A percentile compares a stretch with the other conserved stretches of the same genome.
Evolutionary conservation across 2,113 vertebrate species (phyloP).

Genomic region (Megaceryle torquata): DNA sequence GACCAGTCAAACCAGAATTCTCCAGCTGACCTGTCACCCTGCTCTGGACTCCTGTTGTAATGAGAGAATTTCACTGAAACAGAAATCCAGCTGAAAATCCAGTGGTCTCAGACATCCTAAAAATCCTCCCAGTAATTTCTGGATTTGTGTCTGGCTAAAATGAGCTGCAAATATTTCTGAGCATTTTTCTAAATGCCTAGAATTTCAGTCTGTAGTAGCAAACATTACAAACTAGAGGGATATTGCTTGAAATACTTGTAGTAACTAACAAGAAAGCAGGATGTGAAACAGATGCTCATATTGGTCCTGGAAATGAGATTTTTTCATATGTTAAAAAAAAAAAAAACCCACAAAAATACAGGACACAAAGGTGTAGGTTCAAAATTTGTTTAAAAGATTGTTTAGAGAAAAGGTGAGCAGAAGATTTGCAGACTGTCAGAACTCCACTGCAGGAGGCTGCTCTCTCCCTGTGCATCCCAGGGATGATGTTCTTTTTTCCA

Average conservation of each 20-base stretch:
- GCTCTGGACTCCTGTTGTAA: neutral
- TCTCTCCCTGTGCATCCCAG: too few species aligned
- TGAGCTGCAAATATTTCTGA: neutral
- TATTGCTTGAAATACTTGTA: neutral
- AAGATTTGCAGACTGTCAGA: too few species aligned
- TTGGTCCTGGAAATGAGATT: neutral
- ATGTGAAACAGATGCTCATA: neutral
- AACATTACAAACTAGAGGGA: neutral
- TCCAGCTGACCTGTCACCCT: neutral
- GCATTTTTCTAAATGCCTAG: neutral
- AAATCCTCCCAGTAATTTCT: neutral
- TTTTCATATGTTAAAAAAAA: too few species aligned
- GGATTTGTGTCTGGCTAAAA: neutral
- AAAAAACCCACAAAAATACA: too few species aligned
- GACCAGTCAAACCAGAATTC: neutral
- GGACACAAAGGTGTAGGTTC: too few species aligned
- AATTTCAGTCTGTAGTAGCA: neutral
- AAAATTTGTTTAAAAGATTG: too few species aligned
- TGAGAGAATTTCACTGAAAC: neutral
- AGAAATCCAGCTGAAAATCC: neutral
- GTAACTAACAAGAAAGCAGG: neutral
- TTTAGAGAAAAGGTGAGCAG: too few species aligned
- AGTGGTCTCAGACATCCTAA: neutral
- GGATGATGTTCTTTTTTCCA: too few species aligned
- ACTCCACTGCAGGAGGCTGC: too few species aligned